A percentile compares a stretch with the other conserved stretches of the same genome.
Conservation (phyloP, 2,113 vertebrate species). For the Marcusenius ussheri region DNA sequence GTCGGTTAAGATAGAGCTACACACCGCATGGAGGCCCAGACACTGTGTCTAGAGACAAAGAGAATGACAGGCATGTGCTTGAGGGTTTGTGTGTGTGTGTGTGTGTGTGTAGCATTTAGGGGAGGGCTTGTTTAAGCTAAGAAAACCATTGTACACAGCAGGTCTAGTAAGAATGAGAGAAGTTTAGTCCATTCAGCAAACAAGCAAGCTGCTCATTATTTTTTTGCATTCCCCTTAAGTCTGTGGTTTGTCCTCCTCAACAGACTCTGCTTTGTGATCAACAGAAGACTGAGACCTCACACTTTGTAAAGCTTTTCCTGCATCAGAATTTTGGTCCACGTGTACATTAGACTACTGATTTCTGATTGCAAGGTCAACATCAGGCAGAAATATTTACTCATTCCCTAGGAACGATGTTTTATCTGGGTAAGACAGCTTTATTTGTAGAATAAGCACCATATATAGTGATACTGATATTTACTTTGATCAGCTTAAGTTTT, state of each 20-base stretch:
- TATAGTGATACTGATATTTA: neutral
- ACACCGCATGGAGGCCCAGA: neutral
- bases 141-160: neutral
- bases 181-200: neutral
- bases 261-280: neutral
- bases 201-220: neutral
- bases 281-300: neutral
- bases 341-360: neutral
- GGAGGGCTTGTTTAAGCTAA: neutral
- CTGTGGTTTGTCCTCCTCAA: neutral
- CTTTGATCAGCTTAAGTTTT: neutral
- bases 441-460: neutral
- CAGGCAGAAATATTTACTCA: neutral
- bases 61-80: neutral
- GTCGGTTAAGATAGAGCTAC: neutral
- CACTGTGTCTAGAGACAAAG: neutral
- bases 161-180: neutral
- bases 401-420: neutral
- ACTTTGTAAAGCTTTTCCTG: neutral
- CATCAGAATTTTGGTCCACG: neutral
- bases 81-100: neutral
- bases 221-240: neutral
- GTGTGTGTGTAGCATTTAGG: neutral
- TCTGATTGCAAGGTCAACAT: neutral
- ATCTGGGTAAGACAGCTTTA: neutral